Conservation (phyloP, 2,113 vertebrate species). For the Gallinago undulata region DNA sequence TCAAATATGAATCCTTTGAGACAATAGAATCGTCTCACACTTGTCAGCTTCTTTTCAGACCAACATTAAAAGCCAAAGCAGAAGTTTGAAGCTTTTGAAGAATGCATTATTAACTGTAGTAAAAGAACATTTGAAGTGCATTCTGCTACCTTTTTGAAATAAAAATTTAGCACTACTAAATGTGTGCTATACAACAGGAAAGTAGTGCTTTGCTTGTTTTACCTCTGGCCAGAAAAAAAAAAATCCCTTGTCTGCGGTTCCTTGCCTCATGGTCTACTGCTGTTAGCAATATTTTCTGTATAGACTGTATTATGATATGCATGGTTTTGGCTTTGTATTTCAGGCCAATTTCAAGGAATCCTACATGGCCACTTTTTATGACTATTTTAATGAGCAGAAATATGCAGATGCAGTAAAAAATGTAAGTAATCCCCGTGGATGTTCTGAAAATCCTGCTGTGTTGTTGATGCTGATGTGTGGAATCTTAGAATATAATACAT, state of each 20-base stretch:
- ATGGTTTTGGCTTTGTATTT: slow-evolving; percentile 47
- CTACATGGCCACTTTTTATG: slow-evolving; percentile 96
- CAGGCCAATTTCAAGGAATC: slow-evolving; percentile 98
- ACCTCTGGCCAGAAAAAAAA: background rate
- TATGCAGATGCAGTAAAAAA: slow-evolving; percentile 98
- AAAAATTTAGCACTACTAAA: background rate
- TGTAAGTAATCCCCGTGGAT: slow-evolving; percentile 74
- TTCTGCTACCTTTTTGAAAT: background rate
- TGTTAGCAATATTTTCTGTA: slow-evolving; percentile 2
- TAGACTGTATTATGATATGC: background rate
- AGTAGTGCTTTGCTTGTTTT: background rate
- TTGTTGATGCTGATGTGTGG: background rate
- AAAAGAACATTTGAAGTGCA: background rate
- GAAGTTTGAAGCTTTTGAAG: background rate
- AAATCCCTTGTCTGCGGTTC: background rate
- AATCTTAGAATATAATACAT: background rate
- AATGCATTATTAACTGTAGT: background rate
- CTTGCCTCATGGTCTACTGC: background rate
- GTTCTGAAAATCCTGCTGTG: background rate
- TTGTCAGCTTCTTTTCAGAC: background rate
- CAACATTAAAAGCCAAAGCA: background rate
- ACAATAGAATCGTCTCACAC: background rate
- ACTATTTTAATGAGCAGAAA: slow-evolving; percentile 98
- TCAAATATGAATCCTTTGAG: background rate
- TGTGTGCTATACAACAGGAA: background rate